Conservation (phyloP, 2,797 vertebrate species). For the Eulemur coronatus region DNA sequence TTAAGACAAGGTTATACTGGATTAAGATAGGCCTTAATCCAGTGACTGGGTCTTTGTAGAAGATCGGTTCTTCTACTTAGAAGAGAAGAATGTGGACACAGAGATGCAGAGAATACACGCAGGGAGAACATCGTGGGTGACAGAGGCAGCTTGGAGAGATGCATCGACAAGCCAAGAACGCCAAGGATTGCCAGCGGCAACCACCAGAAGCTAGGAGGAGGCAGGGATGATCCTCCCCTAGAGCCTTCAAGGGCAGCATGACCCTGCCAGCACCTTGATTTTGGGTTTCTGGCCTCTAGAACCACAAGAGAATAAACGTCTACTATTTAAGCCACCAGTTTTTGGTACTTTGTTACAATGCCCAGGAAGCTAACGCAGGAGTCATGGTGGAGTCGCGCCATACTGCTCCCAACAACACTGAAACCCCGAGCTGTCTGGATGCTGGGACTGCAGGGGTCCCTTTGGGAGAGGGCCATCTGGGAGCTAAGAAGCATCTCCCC, state of each 20-base stretch:
- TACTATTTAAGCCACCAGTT: background rate
- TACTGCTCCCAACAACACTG: fast-evolving
- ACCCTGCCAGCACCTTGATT: background rate
- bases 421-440: background rate
- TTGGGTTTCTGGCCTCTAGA: background rate
- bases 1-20: background rate
- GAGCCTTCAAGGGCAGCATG: background rate
- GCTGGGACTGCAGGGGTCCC: fast-evolving
- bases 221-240: background rate
- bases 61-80: background rate
- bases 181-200: background rate
- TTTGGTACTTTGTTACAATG: background rate
- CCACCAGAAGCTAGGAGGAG: background rate
- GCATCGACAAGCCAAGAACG: background rate
- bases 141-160: background rate
- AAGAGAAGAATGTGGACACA: background rate
- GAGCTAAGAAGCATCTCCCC: background rate
- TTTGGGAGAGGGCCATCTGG: background rate
- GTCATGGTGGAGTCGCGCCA: background rate
- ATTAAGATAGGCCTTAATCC: background rate
- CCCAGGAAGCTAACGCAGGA: background rate
- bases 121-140: background rate
- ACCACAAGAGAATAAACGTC: background rate
- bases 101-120: background rate
- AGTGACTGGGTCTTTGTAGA: background rate